These are phyloP conservation scores for Eriosoma lanigerum DNA, from an alignment of 1,140 invertebrate genomes.

Conservation along the genomic window DNA sequence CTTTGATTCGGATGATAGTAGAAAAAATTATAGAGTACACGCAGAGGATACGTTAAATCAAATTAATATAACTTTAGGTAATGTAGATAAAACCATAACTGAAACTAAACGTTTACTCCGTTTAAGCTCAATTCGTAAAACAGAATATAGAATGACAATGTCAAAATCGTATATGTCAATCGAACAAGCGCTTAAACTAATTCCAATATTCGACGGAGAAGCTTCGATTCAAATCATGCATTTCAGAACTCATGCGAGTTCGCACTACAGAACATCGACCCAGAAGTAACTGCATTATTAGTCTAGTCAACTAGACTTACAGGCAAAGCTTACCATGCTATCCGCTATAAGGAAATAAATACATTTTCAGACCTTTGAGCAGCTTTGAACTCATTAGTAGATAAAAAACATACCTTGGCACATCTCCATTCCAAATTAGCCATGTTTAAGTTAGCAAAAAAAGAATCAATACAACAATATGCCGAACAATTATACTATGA, in stretches of 20 bases:
- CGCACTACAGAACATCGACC: no score
- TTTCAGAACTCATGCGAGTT: no score
- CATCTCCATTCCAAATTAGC: no score
- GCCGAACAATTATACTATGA: background rate
- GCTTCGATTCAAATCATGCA: background rate
- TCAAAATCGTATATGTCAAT: no score
- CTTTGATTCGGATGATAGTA: background rate
- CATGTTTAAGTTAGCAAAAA: background rate
- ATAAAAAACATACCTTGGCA: background rate
- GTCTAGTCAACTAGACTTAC: background rate
- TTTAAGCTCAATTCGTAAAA: no score
- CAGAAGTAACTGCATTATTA: background rate
- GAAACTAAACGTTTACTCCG: background rate
- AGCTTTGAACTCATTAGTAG: background rate
- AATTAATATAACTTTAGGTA: background rate
- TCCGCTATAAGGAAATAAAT: background rate
- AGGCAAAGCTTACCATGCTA: background rate
- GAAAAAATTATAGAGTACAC: background rate
- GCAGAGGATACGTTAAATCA: no score
- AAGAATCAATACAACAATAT: background rate
- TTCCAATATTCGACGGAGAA: background rate
- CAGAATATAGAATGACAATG: no score
- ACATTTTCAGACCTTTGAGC: background rate
- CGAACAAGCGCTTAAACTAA: background rate
- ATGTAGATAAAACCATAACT: background rate